Evolutionary conservation across 2,888 invertebrate genomes (phyloP), one percentile per base, ranked within the genome.

Genomic region (Drosophila austrosaltans): DNA sequence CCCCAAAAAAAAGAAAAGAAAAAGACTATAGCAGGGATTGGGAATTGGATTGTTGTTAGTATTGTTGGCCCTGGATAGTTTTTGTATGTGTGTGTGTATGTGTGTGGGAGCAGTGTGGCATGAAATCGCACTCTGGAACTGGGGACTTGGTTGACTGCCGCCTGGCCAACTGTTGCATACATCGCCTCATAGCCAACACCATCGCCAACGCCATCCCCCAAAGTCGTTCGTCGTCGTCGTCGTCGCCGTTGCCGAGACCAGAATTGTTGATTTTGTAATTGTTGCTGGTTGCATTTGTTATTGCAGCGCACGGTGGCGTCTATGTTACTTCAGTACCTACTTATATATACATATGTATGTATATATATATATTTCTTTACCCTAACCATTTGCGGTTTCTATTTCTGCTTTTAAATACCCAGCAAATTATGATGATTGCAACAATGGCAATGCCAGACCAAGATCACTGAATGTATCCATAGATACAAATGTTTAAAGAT

Each of bases 201-300:
- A 53, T 67, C 70, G 68, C 48, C 59, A 48, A 30, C 74, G 60
- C 60, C 63, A 42, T 40, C 48, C 61, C 53, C 68, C 72, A 65
- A 83, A 82, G 36, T 36, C 1, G 25, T 22, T 10, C 25, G 22
- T 48, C 16, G 20, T 44, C 7, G 57, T 48, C 62, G 44, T 32
- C 36, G 39, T 40, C 73, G 59, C 59, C 63, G 36, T 39, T 53
- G 70, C 61, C 69, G 79, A 66, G 87, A 82, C 87, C 82, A 82
- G 85, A 83, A 83, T 83, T 66, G 85, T 74, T 81, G 79, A 81
- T 87, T 84, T 84, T 81, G 84, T 82, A 84, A 84, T 84, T 81
- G 79, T 75, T 72, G 85, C 69, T 71, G 77, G 81, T 76, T 81
- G 84, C 81, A 70, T 75, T 67, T 77, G 74, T 71, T 69, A 83